Base-by-base conservation (phyloP, 30 jellyfish, hydroid and myxozoan species). In the Hydractinia symbiolongicarpus region DNA sequence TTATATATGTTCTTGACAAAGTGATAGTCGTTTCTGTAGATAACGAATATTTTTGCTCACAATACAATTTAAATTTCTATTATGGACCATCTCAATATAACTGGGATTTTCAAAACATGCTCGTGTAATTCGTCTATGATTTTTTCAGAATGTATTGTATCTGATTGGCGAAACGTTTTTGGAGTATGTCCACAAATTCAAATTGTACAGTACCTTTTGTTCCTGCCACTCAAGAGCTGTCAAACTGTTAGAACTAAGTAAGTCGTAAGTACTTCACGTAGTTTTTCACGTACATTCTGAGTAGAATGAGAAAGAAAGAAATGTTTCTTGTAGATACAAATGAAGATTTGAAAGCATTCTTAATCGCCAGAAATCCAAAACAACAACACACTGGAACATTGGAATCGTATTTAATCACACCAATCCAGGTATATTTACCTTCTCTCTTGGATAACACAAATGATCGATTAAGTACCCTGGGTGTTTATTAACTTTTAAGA, bases 141-240 rank as follows among this genome's bases (percentile, higher is more conserved):
- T 13, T 53, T 71, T 75, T 62, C 66, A 93, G 98, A 88, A 93
- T 57, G 94, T 93, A 15, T 60, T 93, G 84, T 93, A 93, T 77
- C 82, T 89, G 16, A 86, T 93, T 55, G 98, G 95, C 44, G 96
- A 93, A 64, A 82, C 94, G 72, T 93, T 93, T 78, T 80, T 93
- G 82, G 98, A 88, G 57, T 87, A 72, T 72, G 91, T 83, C 13
- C 95, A 88, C 84, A 93, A 93, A 57, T 84, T 93, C 78, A 88
- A 88, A 60, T 73, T 93, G 76, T 93, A 93, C 85, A 93, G 98
- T 91, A 93, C 98, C 30, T 93, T 93, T 72, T 93, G 98, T 61
- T 93, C 98, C 2, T 93, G 98, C 78, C 98, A 93, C 52, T 93
- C 98, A 11, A 81, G 98, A 49, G 98, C 98, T 4, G 94, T 93